A percentile compares a stretch with the other conserved stretches of the same genome.
These are phyloP conservation scores for Neostethus bicornis DNA, from an alignment of 2,797 vertebrate genomes.

Conservation along the genomic window DNA sequence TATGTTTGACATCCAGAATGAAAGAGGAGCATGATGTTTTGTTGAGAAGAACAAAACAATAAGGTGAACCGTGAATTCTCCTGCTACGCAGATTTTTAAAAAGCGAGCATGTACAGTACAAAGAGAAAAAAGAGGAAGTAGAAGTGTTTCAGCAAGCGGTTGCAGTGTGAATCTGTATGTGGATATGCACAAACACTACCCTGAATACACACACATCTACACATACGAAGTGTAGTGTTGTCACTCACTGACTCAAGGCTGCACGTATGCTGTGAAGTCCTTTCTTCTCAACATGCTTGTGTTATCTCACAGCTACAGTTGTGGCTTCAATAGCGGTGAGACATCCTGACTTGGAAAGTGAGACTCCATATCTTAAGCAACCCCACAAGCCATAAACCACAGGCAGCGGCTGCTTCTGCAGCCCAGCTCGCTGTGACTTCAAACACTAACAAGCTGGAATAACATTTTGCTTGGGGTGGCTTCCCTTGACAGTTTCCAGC, in stretches of 20 bases:
- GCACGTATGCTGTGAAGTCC: slow-evolving; percentile 74
- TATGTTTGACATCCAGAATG: background rate
- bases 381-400: slow-evolving; percentile 82
- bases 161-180: slow-evolving; percentile 58
- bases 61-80: slow-evolving; percentile 36
- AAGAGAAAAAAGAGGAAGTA: slow-evolving; percentile 63
- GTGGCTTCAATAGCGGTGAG: slow-evolving; percentile 81
- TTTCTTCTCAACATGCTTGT: slow-evolving; percentile 67
- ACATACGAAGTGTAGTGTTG: slow-evolving; percentile 52
- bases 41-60: slow-evolving; percentile 19
- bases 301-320: slow-evolving; percentile 83
- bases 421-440: slow-evolving; percentile 77
- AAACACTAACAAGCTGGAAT: slow-evolving; percentile 86
- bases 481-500: slow-evolving; percentile 80
- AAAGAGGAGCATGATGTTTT: slow-evolving; percentile 17
- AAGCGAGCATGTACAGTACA: slow-evolving; percentile 57
- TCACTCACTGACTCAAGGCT: slow-evolving; percentile 75
- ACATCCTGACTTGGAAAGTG: slow-evolving; percentile 83
- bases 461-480: slow-evolving; percentile 85
- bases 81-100: slow-evolving; percentile 47
- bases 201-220: slow-evolving; percentile 25
- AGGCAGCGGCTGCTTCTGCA: slow-evolving; percentile 79
- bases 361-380: slow-evolving; percentile 81
- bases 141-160: slow-evolving; percentile 61
- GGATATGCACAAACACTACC: slow-evolving; percentile 69